A percentile compares a stretch with the other conserved stretches of the same genome.
Conservation (phyloP, 2,797 vertebrate genomes). For the Euthynnus affinis region DNA sequence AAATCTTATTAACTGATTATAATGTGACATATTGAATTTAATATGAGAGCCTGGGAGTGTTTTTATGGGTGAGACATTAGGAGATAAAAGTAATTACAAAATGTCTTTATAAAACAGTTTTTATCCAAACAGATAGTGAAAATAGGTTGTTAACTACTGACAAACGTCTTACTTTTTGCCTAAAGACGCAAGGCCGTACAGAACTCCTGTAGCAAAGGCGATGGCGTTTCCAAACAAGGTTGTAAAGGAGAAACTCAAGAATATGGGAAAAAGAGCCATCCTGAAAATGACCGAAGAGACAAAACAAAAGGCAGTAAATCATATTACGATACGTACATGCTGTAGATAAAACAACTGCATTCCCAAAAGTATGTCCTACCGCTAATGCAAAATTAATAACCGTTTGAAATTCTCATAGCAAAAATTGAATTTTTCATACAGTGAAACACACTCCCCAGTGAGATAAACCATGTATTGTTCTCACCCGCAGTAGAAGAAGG, state of each 20-base stretch:
- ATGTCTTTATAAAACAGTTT: not conserved
- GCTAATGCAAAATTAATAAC: slow-evolving; percentile 7
- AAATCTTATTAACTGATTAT: slow-evolving; percentile 49
- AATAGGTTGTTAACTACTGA: not conserved
- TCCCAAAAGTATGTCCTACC: not conserved
- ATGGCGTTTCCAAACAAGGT: slow-evolving; percentile 95
- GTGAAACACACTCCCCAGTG: not conserved
- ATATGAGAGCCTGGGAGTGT: slow-evolving; percentile 33
- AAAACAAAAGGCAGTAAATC: slow-evolving; percentile 22
- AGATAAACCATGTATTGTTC: slow-evolving; percentile 10
- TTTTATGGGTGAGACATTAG: slow-evolving; percentile 42
- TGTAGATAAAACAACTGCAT: not conserved
- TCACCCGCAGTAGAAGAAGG: slow-evolving; percentile 97
- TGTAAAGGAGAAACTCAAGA: slow-evolving; percentile 92
- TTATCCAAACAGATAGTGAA: slow-evolving; percentile 2
- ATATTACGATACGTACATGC: not conserved
- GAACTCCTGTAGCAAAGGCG: slow-evolving; percentile 94
- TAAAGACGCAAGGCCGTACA: slow-evolving; percentile 95
- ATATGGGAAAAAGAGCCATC: slow-evolving; percentile 92
- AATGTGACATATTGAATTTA: slow-evolving; percentile 40
- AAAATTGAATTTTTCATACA: not conserved
- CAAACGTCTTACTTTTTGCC: slow-evolving; percentile 93
- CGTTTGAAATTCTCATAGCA: slow-evolving; percentile 2
- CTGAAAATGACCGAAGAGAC: slow-evolving; percentile 76
- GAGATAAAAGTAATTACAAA: slow-evolving; percentile 39